These are phyloP conservation scores for Torymus tubicola DNA, from an alignment of 2,888 invertebrate species.

Conservation along the genomic window DNA sequence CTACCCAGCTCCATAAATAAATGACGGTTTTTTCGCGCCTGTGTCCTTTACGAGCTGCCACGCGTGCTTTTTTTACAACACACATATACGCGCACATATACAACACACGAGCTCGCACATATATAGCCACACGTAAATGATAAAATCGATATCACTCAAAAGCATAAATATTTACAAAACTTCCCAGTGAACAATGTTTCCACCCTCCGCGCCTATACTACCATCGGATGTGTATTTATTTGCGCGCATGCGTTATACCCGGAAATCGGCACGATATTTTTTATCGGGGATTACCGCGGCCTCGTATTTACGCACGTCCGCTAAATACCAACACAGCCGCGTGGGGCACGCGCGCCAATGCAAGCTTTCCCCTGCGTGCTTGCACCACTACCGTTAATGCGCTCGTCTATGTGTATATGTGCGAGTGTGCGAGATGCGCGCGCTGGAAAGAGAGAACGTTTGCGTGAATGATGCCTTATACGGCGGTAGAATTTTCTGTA, in stretches of 20 bases:
- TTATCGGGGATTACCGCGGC: conserved; percentile 21
- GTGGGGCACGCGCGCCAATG: conserved; percentile 43
- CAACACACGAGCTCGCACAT: too few species aligned
- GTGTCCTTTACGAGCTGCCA: background rate
- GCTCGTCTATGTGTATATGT: background rate
- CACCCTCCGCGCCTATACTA: background rate
- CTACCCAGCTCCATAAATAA: background rate
- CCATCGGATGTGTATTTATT: background rate
- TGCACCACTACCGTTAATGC: background rate
- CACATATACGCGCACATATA: too few species aligned
- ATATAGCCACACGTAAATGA: too few species aligned
- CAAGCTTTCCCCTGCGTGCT: background rate
- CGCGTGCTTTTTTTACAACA: too few species aligned
- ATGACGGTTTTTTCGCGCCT: background rate
- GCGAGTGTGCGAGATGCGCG: background rate
- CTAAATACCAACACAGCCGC: conserved; percentile 37
- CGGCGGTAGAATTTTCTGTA: too few species aligned
- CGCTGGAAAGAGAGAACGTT: background rate
- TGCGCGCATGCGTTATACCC: background rate
- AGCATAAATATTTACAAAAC: conserved; percentile 38
- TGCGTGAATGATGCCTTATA: background rate
- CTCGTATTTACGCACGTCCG: conserved; percentile 43
- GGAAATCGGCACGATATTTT: conserved; percentile 2
- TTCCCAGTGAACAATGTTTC: conserved; percentile 2
- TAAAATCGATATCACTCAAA: conserved; percentile 14